A percentile compares a stretch with the other conserved stretches of the same genome.
These are phyloP conservation scores for Cololabis saira DNA, from an alignment of 2,113 vertebrate species.

Conservation along the genomic window DNA sequence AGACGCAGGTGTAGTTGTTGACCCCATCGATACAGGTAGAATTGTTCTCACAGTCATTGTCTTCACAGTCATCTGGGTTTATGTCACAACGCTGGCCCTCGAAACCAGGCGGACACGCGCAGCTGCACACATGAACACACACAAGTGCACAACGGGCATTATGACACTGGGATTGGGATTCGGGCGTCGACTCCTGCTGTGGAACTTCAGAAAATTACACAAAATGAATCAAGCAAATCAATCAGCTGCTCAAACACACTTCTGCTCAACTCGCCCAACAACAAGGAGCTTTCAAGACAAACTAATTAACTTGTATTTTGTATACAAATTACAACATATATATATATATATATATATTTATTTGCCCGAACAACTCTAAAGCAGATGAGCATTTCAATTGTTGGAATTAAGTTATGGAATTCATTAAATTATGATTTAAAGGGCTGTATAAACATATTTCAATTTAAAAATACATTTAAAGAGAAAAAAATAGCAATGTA, in stretches of 20 bases:
- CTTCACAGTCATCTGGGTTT: slow-evolving; percentile 95
- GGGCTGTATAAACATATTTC: too few relatives aligned
- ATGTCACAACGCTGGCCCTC: slow-evolving; percentile 91
- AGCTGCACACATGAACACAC: slow-evolving; percentile 85
- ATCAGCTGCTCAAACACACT: slow-evolving; percentile 21
- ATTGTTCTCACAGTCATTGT: slow-evolving; percentile 98
- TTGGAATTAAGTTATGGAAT: too few relatives aligned
- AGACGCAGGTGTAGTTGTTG: slow-evolving; percentile 95
- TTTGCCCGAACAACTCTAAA: too few relatives aligned
- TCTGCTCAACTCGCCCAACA: slow-evolving; percentile 12
- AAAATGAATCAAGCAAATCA: slow-evolving; percentile 40
- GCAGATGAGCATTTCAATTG: too few relatives aligned
- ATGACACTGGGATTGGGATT: slow-evolving; percentile 16
- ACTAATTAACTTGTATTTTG: slow-evolving; percentile 11
- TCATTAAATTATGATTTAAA: too few relatives aligned
- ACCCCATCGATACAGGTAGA: slow-evolving; percentile 93
- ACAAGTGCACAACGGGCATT: slow-evolving; percentile 5
- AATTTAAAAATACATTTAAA: too few relatives aligned
- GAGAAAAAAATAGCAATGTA: too few relatives aligned
- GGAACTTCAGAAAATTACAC: slow-evolving; percentile 21
- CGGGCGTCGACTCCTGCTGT: not conserved
- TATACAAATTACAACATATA: not conserved
- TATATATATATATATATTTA: too few relatives aligned
- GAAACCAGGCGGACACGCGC: slow-evolving; percentile 89
- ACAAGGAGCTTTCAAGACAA: slow-evolving; percentile 11